Evolutionary conservation across 2,113 vertebrate species (phyloP).

Genomic region (Antechinus stuartii): DNA sequence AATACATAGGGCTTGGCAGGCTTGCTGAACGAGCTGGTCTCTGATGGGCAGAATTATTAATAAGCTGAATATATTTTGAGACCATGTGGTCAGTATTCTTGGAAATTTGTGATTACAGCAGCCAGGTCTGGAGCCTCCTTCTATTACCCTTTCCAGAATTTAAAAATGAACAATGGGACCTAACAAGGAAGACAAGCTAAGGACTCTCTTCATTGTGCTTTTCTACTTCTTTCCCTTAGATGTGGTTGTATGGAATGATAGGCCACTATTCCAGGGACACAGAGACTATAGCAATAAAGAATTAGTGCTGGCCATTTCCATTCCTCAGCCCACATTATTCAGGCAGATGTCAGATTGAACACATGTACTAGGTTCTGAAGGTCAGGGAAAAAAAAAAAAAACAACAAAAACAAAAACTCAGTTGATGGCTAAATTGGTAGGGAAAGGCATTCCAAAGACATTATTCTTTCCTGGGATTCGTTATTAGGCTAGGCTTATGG

Average conservation of each 20-base stretch:
- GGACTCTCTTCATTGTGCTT: background rate
- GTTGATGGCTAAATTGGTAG: background rate
- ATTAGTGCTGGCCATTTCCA: background rate
- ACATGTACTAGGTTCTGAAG: conserved; percentile 45
- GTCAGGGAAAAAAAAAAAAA: conserved; percentile 10
- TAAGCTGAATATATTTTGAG: conserved; percentile 57
- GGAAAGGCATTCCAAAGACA: conserved; percentile 16
- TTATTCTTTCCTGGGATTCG: background rate
- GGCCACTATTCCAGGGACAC: background rate
- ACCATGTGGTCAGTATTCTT: conserved; percentile 68
- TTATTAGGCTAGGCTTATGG: background rate
- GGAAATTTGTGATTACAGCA: conserved; percentile 69
- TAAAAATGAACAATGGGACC: background rate
- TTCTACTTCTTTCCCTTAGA: background rate
- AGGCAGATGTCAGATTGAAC: conserved; percentile 4
- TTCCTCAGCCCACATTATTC: conserved; percentile 9
- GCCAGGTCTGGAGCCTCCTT: conserved; percentile 22
- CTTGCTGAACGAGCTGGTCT: conserved; percentile 65
- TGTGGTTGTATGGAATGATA: background rate
- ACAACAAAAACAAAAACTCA: background rate
- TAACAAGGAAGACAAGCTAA: background rate
- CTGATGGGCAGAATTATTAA: conserved; percentile 47
- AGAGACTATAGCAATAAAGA: background rate
- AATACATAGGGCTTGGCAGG: background rate
- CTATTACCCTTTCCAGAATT: conserved; percentile 24